phyloP scores from a whole-genome alignment of 1,140 invertebrate species.

The Drosophila pallidifrons region DNA sequence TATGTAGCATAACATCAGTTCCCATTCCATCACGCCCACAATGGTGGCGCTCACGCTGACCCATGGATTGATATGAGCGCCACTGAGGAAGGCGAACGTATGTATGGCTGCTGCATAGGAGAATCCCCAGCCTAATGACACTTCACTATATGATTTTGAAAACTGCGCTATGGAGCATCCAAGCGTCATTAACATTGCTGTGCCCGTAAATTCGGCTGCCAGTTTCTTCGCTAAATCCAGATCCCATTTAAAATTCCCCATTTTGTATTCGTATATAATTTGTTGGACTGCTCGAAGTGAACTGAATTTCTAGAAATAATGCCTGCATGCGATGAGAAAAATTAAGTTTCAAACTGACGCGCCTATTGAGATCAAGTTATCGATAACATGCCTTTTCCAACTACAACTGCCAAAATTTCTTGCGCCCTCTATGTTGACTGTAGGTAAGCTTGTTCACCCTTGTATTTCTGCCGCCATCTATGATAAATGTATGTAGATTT shows the following conservation, averaged over 20 bases:
- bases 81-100: constrained; percentile 25
- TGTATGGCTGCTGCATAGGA: constrained; percentile 16
- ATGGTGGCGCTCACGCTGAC: constrained; percentile 26
- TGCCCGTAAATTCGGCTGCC: constrained; percentile 23
- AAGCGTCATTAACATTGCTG: constrained; percentile 21
- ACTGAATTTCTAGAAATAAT: too few relatives aligned
- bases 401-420: too few relatives aligned
- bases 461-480: too few relatives aligned
- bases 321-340: too few relatives aligned
- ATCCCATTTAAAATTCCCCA: constrained; percentile 35
- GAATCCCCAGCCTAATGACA: constrained; percentile 25
- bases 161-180: constrained; percentile 20
- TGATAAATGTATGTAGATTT: too few relatives aligned
- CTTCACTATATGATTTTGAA: not conserved
- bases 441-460: too few relatives aligned
- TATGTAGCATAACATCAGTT: constrained; percentile 25
- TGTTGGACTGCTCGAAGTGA: too few relatives aligned
- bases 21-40: constrained; percentile 17
- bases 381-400: too few relatives aligned
- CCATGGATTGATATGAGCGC: constrained; percentile 40
- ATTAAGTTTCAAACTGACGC: too few relatives aligned
- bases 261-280: not conserved
- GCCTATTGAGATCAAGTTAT: too few relatives aligned
- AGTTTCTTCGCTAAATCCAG: constrained; percentile 14
- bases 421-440: too few relatives aligned